Base-by-base conservation (phyloP, 2,888 invertebrate species). In the Amaurobius ferox region DNA sequence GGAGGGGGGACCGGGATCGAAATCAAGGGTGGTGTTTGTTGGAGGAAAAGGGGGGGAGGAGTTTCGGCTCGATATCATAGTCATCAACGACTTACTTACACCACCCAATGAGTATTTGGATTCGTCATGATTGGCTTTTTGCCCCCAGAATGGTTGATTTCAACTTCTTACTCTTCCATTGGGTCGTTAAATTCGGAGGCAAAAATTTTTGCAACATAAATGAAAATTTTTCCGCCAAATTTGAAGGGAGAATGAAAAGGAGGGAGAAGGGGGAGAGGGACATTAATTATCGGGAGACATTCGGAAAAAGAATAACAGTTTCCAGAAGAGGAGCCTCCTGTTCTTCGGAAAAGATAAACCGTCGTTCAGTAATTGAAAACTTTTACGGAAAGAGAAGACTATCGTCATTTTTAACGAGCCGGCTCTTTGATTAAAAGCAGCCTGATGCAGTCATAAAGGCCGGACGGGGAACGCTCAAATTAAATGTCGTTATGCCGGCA, bases 51-150 rank as follows among this genome's bases (percentile, higher is more conserved):
- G n/a, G 44, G 44, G 44, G 44, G n/a, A 35, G 44, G 44, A 44
- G 9, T 9, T 16, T 2, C 2, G 16, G 71, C 77, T 83, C 83
- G 83, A 83, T 83, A 83, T 83, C 83, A 77, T 61, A 83, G 76
- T 83, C 83, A 83, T 83, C 83, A 83, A 76, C 83, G 83, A 68
- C 76, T 83, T 80, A 80, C 80, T 44, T 80, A 80, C 80, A 67
- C 64, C 76, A 77, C 70, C 68, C 68, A 70, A 64, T 66, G 64
- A 30, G 29, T 23, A 30, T 29, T 29, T 32, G 61, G 66, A 23
- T 28, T 40, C 28, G 32, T 64, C 35, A 76, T 83, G 83, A 83
- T 83, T 83, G 83, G 83, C 76, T 77, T 83, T 83, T 83, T 83
- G 71, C 76, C 61, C 44, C n/a, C n/a, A n/a, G 32, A 44, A 48